These are phyloP conservation scores for Centruroides vittatus DNA, from an alignment of 1,140 invertebrate genomes.

Conservation along the genomic window DNA sequence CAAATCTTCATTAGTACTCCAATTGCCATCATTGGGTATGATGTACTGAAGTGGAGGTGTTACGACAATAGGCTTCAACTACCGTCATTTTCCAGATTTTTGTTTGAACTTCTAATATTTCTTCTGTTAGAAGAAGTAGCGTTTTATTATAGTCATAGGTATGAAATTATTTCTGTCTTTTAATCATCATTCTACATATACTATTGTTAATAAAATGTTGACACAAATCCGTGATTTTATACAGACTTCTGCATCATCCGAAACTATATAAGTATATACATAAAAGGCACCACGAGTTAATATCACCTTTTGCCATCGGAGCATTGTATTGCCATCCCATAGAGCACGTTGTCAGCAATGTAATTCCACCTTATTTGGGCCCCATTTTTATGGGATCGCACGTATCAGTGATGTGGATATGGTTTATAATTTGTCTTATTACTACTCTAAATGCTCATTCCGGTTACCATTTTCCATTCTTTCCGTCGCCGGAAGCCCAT, in stretches of 20 bases:
- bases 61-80: too few species aligned
- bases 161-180: too few species aligned
- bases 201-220: too few species aligned
- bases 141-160: too few species aligned
- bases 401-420: slow-evolving; percentile 25
- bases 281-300: slow-evolving; percentile 32
- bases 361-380: slow-evolving; percentile 26
- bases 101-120: slow-evolving; percentile 11
- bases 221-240: too few species aligned
- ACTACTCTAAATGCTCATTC: slow-evolving; percentile 30
- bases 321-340: slow-evolving; percentile 30
- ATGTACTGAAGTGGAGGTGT: too few species aligned
- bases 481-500: slow-evolving; percentile 31
- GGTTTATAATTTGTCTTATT: slow-evolving; percentile 26
- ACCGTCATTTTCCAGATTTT: not conserved
- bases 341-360: slow-evolving; percentile 28
- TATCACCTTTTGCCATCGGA: slow-evolving; percentile 28
- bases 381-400: slow-evolving; percentile 29
- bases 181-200: too few species aligned
- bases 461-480: slow-evolving; percentile 31
- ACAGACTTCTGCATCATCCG: slow-evolving; percentile 28
- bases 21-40: too few species aligned
- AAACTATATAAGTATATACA: slow-evolving; percentile 28
- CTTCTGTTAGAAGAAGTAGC: too few species aligned
- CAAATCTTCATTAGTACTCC: too few species aligned